Conservation (phyloP, 2,797 vertebrate species). For the Gymnodraco acuticeps region DNA sequence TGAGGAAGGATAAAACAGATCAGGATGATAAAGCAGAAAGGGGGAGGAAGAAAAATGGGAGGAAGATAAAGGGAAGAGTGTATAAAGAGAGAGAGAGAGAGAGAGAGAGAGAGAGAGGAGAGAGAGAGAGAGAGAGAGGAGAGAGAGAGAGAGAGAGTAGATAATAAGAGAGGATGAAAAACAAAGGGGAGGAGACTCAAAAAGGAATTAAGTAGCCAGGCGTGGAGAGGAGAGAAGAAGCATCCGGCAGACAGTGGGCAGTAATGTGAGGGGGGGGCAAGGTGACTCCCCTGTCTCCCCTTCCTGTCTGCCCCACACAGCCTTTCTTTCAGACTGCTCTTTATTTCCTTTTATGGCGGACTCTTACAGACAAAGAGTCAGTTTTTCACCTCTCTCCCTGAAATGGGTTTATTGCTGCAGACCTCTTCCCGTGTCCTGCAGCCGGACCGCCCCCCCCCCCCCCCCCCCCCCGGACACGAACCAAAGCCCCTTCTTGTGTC, state of each 20-base stretch:
- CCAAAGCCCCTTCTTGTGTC: background rate
- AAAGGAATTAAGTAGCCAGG: background rate
- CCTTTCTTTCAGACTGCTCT: conserved; percentile 12
- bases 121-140: too few relatives aligned
- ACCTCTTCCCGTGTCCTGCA: conserved; percentile 56
- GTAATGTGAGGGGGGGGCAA: conserved; percentile 26
- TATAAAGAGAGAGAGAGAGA: too few relatives aligned
- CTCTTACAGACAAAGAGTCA: conserved; percentile 65
- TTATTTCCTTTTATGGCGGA: conserved; percentile 56
- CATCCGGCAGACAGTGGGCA: background rate
- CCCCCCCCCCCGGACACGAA: background rate
- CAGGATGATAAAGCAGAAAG: background rate
- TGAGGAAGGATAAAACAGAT: background rate
- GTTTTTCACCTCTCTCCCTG: conserved; percentile 36
- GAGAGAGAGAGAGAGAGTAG: too few relatives aligned
- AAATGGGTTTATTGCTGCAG: conserved; percentile 77
- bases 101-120: too few relatives aligned
- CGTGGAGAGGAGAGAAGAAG: background rate
- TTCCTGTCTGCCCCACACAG: conserved; percentile 42
- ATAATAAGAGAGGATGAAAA: conserved; percentile 5
- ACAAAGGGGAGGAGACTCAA: conserved; percentile 26
- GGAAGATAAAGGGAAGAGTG: background rate
- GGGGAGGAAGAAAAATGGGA: background rate
- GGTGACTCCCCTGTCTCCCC: conserved; percentile 43
- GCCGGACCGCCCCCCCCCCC: too few relatives aligned